Conservation (phyloP, 2,113 vertebrate genomes). For the Brachyhypopomus gauderio region DNA sequence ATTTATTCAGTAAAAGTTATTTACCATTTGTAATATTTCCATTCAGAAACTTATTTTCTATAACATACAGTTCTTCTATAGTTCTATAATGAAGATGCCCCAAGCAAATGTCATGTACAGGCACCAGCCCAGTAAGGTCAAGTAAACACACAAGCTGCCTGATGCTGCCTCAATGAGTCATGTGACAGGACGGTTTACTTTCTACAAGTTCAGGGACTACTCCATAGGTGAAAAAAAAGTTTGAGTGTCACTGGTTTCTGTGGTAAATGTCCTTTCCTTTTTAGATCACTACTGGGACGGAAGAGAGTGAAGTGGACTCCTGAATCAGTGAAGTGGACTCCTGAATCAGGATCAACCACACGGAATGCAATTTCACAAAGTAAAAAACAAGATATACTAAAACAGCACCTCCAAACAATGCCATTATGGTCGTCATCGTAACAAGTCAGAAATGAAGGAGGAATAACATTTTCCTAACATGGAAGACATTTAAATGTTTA, state of each 20-base stretch:
- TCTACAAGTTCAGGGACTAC: neutral
- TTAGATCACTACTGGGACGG: slow-evolving; percentile 41
- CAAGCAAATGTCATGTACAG: neutral
- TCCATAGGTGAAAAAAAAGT: neutral
- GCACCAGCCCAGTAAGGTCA: neutral
- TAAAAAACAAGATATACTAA: too few species aligned
- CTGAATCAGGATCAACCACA: slow-evolving; percentile 17
- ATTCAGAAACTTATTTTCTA: too few species aligned
- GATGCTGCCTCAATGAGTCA: neutral
- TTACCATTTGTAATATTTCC: too few species aligned
- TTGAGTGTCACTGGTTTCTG: neutral
- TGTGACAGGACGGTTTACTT: neutral
- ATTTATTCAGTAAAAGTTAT: too few species aligned
- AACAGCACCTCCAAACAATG: too few species aligned
- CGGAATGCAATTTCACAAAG: too few species aligned
- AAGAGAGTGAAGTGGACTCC: slow-evolving; percentile 26
- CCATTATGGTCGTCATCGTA: too few species aligned
- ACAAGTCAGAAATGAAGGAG: too few species aligned
- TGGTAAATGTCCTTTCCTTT: slow-evolving; percentile 17
- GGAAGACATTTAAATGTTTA: too few species aligned
- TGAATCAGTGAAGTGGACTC: slow-evolving; percentile 33
- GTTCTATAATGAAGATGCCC: neutral
- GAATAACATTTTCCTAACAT: too few species aligned
- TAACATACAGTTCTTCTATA: too few species aligned
- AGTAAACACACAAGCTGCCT: neutral